Evolutionary conservation across 2,888 invertebrate species (phyloP).

Genomic region (Caenorhabditis drosophilae): DNA sequence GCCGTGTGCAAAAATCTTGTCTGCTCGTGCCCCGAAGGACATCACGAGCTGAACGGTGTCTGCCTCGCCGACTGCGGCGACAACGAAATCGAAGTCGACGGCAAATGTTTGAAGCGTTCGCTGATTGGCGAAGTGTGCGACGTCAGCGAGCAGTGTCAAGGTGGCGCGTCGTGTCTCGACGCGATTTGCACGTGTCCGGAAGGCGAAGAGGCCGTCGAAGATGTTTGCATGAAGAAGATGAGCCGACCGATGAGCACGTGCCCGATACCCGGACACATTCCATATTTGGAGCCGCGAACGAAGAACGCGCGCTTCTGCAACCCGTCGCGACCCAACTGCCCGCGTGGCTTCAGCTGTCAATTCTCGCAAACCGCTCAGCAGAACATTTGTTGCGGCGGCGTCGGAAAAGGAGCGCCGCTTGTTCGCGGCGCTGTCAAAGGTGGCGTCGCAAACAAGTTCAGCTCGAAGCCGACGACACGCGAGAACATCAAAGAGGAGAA

Average conservation of each 20-base stretch:
- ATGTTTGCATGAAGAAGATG: slow-evolving; percentile 53
- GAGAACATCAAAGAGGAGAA: slow-evolving; percentile 27
- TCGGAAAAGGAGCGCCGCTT: slow-evolving; percentile 30
- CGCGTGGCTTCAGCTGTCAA: slow-evolving; percentile 61
- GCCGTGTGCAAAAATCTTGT: slow-evolving; percentile 57
- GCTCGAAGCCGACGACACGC: slow-evolving; percentile 30
- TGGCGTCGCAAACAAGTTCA: slow-evolving; percentile 25
- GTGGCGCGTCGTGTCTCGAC: slow-evolving; percentile 49
- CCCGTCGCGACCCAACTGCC: slow-evolving; percentile 50
- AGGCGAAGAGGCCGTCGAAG: slow-evolving; percentile 54
- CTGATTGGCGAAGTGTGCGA: slow-evolving; percentile 58
- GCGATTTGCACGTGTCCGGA: slow-evolving; percentile 59
- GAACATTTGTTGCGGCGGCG: slow-evolving; percentile 65
- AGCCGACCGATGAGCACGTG: slow-evolving; percentile 58
- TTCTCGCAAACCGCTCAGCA: slow-evolving; percentile 59
- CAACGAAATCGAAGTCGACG: slow-evolving; percentile 55
- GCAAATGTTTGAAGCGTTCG: slow-evolving; percentile 55
- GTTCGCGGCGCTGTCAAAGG: slow-evolving; percentile 19
- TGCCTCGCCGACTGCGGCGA: slow-evolving; percentile 52
- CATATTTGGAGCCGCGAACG: slow-evolving; percentile 57
- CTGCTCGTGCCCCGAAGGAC: slow-evolving; percentile 61
- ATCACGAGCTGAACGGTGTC: slow-evolving; percentile 53
- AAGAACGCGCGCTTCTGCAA: slow-evolving; percentile 61
- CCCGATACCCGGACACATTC: slow-evolving; percentile 58
- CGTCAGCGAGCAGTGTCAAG: slow-evolving; percentile 60